These are phyloP conservation scores for Etheostoma spectabile DNA, from an alignment of 2,113 vertebrate genomes.

Conservation along the genomic window DNA sequence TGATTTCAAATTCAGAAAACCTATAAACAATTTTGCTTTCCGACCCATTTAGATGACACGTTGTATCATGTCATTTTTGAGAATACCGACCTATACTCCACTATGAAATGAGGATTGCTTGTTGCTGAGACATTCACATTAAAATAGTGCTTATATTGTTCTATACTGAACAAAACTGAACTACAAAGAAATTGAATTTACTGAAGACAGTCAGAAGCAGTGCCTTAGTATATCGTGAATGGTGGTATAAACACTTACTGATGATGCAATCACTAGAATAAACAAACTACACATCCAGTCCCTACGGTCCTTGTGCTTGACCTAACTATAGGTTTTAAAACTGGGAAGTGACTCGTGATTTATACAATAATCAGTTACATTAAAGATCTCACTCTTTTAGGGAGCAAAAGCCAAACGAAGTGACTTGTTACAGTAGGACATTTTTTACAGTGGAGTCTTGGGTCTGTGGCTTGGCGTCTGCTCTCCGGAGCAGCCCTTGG, in stretches of 20 bases:
- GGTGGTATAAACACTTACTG: background rate
- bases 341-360: background rate
- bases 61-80: background rate
- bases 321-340: background rate
- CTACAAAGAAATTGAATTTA: background rate
- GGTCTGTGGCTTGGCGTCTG: slow-evolving; percentile 64
- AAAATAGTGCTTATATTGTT: background rate
- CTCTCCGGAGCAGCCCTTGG: slow-evolving; percentile 66
- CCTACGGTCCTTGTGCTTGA: background rate
- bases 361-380: background rate
- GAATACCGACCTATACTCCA: background rate
- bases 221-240: background rate
- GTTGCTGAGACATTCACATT: background rate
- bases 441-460: slow-evolving; percentile 69
- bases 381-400: background rate
- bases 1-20: background rate
- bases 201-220: background rate
- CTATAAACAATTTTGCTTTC: background rate
- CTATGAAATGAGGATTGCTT: background rate
- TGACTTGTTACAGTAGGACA: slow-evolving; percentile 10
- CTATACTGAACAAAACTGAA: background rate
- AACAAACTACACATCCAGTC: background rate
- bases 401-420: background rate
- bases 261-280: background rate
- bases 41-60: background rate